Evolutionary conservation across 1,140 invertebrate genomes (phyloP), one percentile per base, ranked within the genome.

Genomic region (Meloidogyne hapla): DNA sequence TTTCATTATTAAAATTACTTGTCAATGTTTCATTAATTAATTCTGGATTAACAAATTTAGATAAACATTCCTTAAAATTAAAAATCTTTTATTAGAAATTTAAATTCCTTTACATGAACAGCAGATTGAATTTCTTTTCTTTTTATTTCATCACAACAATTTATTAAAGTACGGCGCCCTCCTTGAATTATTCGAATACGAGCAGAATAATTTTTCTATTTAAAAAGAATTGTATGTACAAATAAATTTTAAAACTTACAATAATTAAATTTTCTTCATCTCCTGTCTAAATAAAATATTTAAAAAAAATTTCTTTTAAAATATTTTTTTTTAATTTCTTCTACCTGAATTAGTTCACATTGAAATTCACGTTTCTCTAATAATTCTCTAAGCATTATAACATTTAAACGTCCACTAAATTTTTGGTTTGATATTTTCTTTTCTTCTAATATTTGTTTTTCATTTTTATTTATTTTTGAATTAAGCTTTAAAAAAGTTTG

Each of bases 141-240:
- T 28, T 70, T 70, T 33, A 28, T 28, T 25, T 45, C 45, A 61
- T 70, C 28, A 15, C 38, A 70, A 45, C 69, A 70, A 70, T 15
- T 70, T 26, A 70, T 70, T 8, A 70, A 70, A 70, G 69, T 42
- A n/a, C 69, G 69, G 26, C 25, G 45, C 26, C 69, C 69, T 25
- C 28, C 28, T 21, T 25, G 45, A 45, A 70, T 25, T 56, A 70
- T 70, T 25, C 38, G 69, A 70, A 70, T 70, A 18, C 69, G 69
- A 18, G 69, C 69, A 18, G 69, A 45, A 10, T n/a, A 56, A 56
- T 21, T 56, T n/a, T n/a, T 56, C 48, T 56, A n/a, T n/a, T n/a
- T 56, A 56, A 56, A n/a, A n/a, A 56, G 2, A 56, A 6, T 6
- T 56, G 0, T 45, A 45, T 15, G 18, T 18, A 2, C 13, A 18